A percentile compares a stretch with the other conserved stretches of the same genome.
Evolutionary conservation across 2,888 invertebrate genomes (phyloP).

Genomic region (Cloeon dipterum): DNA sequence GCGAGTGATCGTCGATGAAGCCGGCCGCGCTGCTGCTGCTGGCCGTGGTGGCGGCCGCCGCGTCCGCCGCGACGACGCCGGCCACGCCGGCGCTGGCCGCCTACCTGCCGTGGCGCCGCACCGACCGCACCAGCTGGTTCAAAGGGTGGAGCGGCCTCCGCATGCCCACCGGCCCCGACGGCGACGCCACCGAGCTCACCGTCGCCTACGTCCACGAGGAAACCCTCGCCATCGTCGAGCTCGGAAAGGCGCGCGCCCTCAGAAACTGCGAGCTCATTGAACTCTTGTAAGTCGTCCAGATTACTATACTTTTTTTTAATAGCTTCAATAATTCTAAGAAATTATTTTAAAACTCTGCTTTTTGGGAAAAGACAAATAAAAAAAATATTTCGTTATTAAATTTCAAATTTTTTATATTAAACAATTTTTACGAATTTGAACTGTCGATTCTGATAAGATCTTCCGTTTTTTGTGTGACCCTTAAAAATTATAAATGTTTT

Average conservation of each 20-base stretch:
- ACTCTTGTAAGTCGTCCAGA: conserved; percentile 71
- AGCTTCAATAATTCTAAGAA: no score
- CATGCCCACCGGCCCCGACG: conserved; percentile 14
- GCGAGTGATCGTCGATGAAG: no score
- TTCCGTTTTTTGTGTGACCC: no score
- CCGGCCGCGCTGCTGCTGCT: background rate
- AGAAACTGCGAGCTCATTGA: conserved; percentile 64
- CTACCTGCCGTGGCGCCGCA: background rate
- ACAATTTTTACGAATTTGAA: no score
- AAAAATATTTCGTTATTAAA: no score
- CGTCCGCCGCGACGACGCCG: background rate
- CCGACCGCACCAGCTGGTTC: conserved; percentile 13
- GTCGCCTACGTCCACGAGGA: conserved; percentile 56
- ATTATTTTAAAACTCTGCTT: no score
- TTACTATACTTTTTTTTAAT: no score
- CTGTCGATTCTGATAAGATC: no score
- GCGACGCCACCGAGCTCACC: background rate
- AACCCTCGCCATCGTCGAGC: conserved; percentile 60
- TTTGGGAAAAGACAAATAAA: no score
- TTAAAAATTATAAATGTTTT: no score
- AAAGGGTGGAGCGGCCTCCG: conserved; percentile 40
- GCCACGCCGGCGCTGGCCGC: background rate
- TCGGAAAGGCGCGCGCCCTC: conserved; percentile 43
- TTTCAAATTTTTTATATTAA: no score
- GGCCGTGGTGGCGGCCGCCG: background rate